A percentile compares a stretch with the other conserved stretches of the same genome.
These are phyloP conservation scores for Zeugodacus cucurbitae DNA, from an alignment of 1,140 invertebrate species.

Conservation along the genomic window DNA sequence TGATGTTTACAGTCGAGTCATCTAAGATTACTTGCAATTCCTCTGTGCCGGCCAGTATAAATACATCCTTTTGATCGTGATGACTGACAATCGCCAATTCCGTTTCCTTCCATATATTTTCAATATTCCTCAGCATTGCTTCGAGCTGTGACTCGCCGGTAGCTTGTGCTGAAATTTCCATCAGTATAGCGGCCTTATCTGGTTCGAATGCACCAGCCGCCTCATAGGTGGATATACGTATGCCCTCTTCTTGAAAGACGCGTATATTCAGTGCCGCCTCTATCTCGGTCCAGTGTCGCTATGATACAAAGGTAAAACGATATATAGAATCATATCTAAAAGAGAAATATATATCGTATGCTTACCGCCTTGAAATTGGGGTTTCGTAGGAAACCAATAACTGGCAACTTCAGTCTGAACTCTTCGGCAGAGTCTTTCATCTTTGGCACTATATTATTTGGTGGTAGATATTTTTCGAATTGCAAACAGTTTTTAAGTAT, in stretches of 20 bases:
- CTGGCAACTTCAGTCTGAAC: conserved; percentile 75
- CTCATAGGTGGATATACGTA: conserved; percentile 76
- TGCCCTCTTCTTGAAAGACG: conserved; percentile 75
- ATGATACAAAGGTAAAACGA: conserved; percentile 10
- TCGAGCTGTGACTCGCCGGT: conserved; percentile 87
- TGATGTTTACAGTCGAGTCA: conserved; percentile 86
- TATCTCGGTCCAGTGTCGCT: conserved; percentile 85
- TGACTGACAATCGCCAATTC: conserved; percentile 82
- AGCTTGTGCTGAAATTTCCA: conserved; percentile 85
- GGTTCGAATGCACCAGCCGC: conserved; percentile 78
- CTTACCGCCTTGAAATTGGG: conserved; percentile 56
- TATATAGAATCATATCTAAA: too few species aligned
- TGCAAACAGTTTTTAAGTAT: conserved; percentile 77
- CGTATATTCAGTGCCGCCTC: conserved; percentile 78
- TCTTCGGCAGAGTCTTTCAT: conserved; percentile 80
- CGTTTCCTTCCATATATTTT: conserved; percentile 82
- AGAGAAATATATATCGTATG: neutral
- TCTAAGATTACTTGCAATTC: conserved; percentile 85
- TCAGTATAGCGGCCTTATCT: conserved; percentile 72
- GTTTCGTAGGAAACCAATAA: conserved; percentile 62
- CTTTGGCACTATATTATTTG: conserved; percentile 79
- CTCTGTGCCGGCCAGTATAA: conserved; percentile 82
- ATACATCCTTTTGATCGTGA: conserved; percentile 84
- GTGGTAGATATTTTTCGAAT: conserved; percentile 81
- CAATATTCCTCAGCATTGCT: conserved; percentile 81